Percentiles rank a stretch among this genome's conserved stretches.
Conservation (phyloP, 1,140 invertebrate species). For the Araneus ventricosus region DNA sequence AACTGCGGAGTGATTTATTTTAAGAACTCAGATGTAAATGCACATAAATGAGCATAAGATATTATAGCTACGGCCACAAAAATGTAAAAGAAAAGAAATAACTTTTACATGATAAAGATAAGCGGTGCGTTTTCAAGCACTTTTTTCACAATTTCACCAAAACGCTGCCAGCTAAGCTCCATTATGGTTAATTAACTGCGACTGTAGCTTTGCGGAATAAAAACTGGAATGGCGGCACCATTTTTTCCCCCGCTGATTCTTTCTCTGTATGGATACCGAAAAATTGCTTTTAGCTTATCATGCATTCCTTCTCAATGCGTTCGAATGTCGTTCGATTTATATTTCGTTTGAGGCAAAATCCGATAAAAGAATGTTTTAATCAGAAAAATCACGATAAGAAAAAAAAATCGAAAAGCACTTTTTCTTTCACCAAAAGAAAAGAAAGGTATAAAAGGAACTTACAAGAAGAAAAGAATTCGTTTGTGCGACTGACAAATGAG, state of each 20-base stretch:
- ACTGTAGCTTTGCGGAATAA: background rate
- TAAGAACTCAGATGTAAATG: too few species aligned
- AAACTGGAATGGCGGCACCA: background rate
- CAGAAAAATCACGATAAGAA: background rate
- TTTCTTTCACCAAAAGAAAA: background rate
- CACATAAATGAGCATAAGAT: too few species aligned
- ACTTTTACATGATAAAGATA: background rate
- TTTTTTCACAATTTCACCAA: background rate
- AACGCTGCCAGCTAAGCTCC: background rate
- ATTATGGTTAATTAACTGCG: slow-evolving; percentile 23
- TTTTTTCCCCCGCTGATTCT: background rate
- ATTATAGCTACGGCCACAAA: too few species aligned
- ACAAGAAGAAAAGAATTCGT: too few species aligned
- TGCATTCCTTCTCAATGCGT: background rate
- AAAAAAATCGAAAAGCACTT: background rate
- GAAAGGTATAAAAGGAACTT: background rate
- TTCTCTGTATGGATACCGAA: background rate
- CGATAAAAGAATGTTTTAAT: slow-evolving; percentile 4
- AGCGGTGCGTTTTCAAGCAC: background rate
- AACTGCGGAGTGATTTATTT: too few species aligned
- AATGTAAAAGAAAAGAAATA: too few species aligned
- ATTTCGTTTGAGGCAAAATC: background rate
- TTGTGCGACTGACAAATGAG: too few species aligned
- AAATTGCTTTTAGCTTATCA: slow-evolving; percentile 8
- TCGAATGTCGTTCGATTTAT: background rate